A percentile compares a stretch with the other conserved stretches of the same genome.
Conservation (phyloP, 2,888 invertebrate genomes). For the Thalpophila matura region DNA sequence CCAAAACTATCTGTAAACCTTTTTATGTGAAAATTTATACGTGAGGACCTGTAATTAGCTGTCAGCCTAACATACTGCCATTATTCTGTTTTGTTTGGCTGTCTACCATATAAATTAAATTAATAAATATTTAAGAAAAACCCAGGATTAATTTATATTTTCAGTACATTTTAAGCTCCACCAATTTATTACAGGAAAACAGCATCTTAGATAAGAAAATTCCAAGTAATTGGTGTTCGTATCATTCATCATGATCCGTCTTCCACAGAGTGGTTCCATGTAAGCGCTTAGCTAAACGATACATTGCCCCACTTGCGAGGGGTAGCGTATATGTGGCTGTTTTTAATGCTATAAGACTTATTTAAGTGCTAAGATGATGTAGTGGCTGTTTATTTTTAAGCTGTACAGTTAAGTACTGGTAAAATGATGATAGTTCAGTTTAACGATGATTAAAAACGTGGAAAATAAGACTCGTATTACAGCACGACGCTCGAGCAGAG, state of each 20-base stretch:
- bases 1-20: too few relatives aligned
- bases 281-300: conserved; percentile 66
- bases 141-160: too few relatives aligned
- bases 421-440: conserved; percentile 7
- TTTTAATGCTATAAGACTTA: conserved; percentile 52
- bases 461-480: too few relatives aligned
- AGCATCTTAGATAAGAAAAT: conserved; percentile 56
- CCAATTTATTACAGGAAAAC: conserved; percentile 43
- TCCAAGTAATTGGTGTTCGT: conserved; percentile 65
- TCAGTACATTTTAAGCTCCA: conserved; percentile 33
- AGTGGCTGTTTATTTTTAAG: conserved; percentile 37
- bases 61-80: too few relatives aligned
- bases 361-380: conserved; percentile 49
- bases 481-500: too few relatives aligned
- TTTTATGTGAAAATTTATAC: too few relatives aligned
- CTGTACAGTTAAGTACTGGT: not conserved
- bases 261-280: conserved; percentile 59
- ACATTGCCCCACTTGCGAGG: conserved; percentile 56
- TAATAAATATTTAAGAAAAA: too few relatives aligned
- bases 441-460: not conserved
- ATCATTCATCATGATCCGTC: conserved; percentile 71
- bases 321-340: conserved; percentile 51
- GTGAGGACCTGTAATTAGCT: too few relatives aligned
- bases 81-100: too few relatives aligned
- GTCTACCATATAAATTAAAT: too few relatives aligned